Evolutionary conservation across 2,113 vertebrate genomes (phyloP).

Genomic region (Atlantisia rogersi): DNA sequence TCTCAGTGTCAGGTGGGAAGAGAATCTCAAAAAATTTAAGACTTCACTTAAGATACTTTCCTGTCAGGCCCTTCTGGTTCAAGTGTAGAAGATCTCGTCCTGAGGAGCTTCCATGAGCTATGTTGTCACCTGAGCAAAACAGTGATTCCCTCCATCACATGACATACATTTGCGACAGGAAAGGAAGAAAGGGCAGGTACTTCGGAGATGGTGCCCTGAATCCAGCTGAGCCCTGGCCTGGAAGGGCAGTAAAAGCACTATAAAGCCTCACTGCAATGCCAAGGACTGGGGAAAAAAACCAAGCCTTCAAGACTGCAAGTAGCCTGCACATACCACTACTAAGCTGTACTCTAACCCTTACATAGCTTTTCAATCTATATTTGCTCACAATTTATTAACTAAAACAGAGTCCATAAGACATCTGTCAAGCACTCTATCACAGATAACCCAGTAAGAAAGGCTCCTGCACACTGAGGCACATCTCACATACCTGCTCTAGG

Average conservation of each 20-base stretch:
- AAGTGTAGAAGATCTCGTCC: background rate
- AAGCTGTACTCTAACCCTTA: background rate
- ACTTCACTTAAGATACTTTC: background rate
- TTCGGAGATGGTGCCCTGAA: background rate
- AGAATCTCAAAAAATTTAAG: background rate
- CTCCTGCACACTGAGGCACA: fast-evolving
- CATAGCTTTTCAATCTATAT: background rate
- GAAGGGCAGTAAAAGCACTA: background rate
- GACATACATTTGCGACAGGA: background rate
- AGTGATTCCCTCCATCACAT: background rate
- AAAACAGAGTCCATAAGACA: background rate
- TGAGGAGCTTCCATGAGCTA: background rate
- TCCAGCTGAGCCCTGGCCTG: background rate
- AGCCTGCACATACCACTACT: background rate
- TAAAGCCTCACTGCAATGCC: background rate
- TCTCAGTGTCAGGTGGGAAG: background rate
- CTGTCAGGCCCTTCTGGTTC: background rate
- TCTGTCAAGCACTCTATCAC: background rate
- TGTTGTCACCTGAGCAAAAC: background rate
- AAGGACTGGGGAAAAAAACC: background rate
- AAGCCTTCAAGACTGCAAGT: background rate
- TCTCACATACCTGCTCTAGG: background rate
- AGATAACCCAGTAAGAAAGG: background rate
- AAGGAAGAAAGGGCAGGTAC: background rate
- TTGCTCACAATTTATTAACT: background rate